Evolutionary conservation across 2,888 invertebrate species (phyloP).

Genomic region (Dryomyza anilis): DNA sequence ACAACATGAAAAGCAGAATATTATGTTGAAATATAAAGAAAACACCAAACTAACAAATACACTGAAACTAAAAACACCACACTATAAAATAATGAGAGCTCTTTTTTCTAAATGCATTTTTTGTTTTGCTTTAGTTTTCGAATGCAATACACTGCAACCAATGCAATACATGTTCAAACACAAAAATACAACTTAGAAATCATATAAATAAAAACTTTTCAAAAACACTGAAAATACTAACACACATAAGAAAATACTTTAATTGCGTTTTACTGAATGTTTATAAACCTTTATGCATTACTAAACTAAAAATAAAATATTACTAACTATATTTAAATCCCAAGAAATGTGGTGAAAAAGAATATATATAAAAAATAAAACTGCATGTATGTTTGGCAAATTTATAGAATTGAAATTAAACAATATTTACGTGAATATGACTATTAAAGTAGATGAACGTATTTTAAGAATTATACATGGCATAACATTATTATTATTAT

Average conservation of each 20-base stretch:
- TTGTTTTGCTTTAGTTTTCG: not conserved
- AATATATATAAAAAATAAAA: not conserved
- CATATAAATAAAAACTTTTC: not conserved
- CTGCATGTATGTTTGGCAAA: slow-evolving; percentile 29
- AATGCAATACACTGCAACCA: no score
- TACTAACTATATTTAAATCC: no score
- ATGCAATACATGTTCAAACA: not conserved
- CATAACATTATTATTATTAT: slow-evolving; percentile 17
- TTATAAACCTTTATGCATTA: not conserved
- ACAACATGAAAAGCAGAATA: not conserved
- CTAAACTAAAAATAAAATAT: not conserved
- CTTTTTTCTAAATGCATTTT: no score
- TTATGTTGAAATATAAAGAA: not conserved
- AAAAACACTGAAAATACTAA: not conserved
- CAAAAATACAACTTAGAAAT: not conserved
- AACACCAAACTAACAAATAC: not conserved
- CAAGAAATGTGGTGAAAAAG: not conserved
- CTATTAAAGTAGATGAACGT: slow-evolving; percentile 2
- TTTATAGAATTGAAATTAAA: slow-evolving; percentile 3
- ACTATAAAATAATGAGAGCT: no score
- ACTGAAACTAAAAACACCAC: not conserved
- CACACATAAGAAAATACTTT: not conserved
- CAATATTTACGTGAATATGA: not conserved
- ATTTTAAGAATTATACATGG: not conserved
- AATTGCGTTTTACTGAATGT: not conserved